Conservation (phyloP, 2,888 invertebrate species). For the Pterostichus niger region DNA sequence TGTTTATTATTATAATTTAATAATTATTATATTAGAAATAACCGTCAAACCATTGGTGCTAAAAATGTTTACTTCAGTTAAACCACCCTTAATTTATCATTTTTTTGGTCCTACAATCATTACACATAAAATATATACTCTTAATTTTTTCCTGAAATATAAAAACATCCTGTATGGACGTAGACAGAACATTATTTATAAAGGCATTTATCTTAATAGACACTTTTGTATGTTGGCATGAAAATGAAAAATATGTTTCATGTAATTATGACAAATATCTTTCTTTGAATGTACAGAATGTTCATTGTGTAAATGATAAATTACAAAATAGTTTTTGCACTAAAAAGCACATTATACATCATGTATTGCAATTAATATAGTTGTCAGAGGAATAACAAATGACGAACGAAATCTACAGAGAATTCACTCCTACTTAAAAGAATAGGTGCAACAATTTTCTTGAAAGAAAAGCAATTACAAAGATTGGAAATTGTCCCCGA, state of each 20-base stretch:
- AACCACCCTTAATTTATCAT: no score
- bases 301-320: constrained; percentile 27
- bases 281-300: background rate
- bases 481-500: background rate
- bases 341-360: background rate
- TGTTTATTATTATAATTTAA: no score
- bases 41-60: no score
- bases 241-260: constrained; percentile 1
- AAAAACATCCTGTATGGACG: no score
- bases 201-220: no score
- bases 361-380: constrained; percentile 27
- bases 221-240: no score
- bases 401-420: background rate
- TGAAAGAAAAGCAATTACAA: constrained; percentile 16
- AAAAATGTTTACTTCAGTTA: no score
- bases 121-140: no score
- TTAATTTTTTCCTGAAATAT: no score
- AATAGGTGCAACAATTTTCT: background rate
- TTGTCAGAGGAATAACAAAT: constrained; percentile 16
- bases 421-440: background rate
- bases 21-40: no score
- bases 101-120: no score
- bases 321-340: constrained; percentile 32
- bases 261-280: constrained; percentile 15
- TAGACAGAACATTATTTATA: no score